These are phyloP conservation scores for Brachionus calyciflorus DNA, from an alignment of 1,140 invertebrate species.

Conservation along the genomic window DNA sequence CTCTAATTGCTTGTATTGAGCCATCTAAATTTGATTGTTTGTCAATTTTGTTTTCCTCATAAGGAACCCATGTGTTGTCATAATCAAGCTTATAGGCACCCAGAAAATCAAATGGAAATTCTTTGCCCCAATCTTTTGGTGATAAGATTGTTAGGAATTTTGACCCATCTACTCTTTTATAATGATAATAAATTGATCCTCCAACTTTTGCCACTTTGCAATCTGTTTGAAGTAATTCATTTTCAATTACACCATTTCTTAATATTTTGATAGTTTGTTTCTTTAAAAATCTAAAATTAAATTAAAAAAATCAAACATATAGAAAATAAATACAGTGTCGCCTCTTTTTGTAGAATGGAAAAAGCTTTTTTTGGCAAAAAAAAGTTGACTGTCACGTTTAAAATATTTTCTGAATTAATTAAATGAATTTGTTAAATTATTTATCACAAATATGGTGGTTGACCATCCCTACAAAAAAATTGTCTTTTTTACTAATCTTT, in stretches of 20 bases:
- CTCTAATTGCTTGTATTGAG: background rate
- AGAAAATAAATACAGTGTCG: too few relatives aligned
- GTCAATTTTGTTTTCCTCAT: background rate
- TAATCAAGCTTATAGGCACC: background rate
- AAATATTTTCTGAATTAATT: too few relatives aligned
- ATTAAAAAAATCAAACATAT: background rate
- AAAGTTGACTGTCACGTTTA: too few relatives aligned
- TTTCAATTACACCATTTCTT: background rate
- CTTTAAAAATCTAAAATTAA: background rate
- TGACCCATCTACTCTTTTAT: background rate
- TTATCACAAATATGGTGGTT: too few relatives aligned
- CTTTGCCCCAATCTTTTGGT: background rate
- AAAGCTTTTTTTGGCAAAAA: too few relatives aligned
- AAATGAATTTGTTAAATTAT: too few relatives aligned
- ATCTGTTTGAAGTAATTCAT: background rate
- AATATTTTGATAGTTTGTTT: slow-evolving; percentile 4
- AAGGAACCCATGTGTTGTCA: background rate
- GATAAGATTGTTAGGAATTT: slow-evolving; percentile 1
- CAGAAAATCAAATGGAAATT: background rate
- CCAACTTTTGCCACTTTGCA: background rate
- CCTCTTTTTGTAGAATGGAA: too few relatives aligned
- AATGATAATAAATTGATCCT: background rate
- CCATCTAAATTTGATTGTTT: background rate
- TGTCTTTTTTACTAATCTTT: too few relatives aligned
- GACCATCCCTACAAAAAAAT: too few relatives aligned